These are phyloP conservation scores for Limnephilus lunatus DNA, from an alignment of 2,888 invertebrate genomes.

Conservation along the genomic window DNA sequence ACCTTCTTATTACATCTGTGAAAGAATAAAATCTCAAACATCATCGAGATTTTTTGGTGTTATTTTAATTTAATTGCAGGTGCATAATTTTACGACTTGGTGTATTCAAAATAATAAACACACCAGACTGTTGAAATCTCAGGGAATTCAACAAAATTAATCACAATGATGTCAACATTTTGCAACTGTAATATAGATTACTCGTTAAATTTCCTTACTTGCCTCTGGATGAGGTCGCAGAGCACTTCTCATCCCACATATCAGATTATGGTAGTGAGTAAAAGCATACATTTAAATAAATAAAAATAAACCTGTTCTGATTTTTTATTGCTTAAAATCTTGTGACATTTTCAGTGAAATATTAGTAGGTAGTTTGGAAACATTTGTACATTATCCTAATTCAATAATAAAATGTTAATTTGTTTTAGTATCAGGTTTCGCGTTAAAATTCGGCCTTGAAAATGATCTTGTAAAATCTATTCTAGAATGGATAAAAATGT, in stretches of 20 bases:
- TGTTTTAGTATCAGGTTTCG: background rate
- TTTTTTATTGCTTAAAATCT: slow-evolving; percentile 14
- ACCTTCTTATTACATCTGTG: background rate
- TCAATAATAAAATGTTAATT: slow-evolving; percentile 3
- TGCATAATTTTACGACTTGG: background rate
- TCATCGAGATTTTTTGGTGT: background rate
- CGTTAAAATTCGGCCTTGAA: background rate
- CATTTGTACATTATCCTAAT: background rate
- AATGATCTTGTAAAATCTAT: background rate
- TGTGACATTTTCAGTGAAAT: slow-evolving; percentile 35
- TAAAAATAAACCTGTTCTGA: slow-evolving; percentile 9
- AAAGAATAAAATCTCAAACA: background rate
- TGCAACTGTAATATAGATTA: background rate
- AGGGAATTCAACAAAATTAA: background rate
- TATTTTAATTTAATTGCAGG: background rate
- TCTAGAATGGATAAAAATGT: background rate
- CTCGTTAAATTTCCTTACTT: background rate
- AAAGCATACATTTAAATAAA: background rate
- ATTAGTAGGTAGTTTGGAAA: background rate
- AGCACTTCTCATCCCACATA: background rate
- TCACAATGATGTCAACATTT: background rate
- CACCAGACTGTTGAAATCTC: background rate
- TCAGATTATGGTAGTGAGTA: background rate
- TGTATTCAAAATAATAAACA: background rate
- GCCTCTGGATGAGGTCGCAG: background rate